Evolutionary conservation across 2,113 vertebrate genomes (phyloP).

Genomic region (Dolichallabes microphthalmus): DNA sequence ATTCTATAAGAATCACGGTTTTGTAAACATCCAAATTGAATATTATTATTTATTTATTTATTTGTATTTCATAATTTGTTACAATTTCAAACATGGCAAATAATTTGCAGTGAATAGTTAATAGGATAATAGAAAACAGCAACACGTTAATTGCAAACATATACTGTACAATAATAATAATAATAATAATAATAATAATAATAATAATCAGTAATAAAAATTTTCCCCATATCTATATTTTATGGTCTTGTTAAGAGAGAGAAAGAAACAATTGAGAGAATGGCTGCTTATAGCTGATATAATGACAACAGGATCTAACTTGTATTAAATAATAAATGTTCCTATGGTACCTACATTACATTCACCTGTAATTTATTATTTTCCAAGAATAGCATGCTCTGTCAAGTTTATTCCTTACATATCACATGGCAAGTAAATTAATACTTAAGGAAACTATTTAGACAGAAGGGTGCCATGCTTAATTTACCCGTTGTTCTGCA

Average conservation of each 20-base stretch:
- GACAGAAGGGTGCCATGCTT: not conserved
- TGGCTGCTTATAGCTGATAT: not conserved
- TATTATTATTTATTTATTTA: no score
- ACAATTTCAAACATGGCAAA: no score
- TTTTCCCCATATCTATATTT: not conserved
- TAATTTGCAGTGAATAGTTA: no score
- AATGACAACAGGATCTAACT: not conserved
- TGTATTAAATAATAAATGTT: not conserved
- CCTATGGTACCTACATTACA: not conserved
- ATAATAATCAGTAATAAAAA: no score
- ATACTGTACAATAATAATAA: no score
- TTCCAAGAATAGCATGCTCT: not conserved
- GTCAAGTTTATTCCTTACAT: not conserved
- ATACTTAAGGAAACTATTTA: not conserved
- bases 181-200: no score
- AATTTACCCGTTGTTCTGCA: conserved; percentile 34
- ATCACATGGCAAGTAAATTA: not conserved
- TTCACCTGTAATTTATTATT: not conserved
- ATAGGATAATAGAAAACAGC: no score
- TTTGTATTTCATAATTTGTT: no score
- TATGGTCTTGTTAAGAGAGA: not conserved
- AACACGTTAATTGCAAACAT: no score
- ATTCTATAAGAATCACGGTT: no score
- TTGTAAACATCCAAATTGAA: no score
- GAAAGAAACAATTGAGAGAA: not conserved